Evolutionary conservation across 2,888 invertebrate genomes (phyloP), one percentile per base, ranked within the genome.

Genomic region (Smittia sp.): DNA sequence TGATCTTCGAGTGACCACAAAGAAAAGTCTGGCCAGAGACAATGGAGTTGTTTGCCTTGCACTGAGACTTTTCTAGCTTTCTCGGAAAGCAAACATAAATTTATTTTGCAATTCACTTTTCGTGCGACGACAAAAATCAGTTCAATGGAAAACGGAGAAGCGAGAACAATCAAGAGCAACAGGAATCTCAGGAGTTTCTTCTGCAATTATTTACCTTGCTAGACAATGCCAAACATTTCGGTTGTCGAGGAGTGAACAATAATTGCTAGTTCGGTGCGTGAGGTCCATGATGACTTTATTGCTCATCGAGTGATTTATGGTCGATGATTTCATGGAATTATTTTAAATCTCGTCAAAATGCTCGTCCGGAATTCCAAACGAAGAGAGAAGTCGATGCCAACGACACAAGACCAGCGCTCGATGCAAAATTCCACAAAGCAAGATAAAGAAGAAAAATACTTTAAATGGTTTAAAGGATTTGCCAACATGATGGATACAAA

Each of bases 261-360:
- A 25, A 63, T 63, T 58, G 11, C 11, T 58, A 22, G 58, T 22
- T 58, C 58, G 22, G 18, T 69, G 69, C 69, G 69, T 69, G 69
- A 69, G 69, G 69, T 69, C 69, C 25, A 52, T 67, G 38, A 39
- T 11, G 52, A 63, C 24, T 38, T 67, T 25, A 69, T 69, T 58
- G 58, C 58, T 22, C 18, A 22, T 24, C 18, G n/a, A 52, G 54
- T 69, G 69, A 69, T 69, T 69, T 69, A 69, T 52, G 69, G 25
- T 69, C 20, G 7, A 13, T 27, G 18, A 69, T 69, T 69, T 69
- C 69, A 69, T 27, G 20, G 63, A 63, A 63, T 63, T n/a, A n/a
- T n/a, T n/a, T 63, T 58, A n/a, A 46, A 46, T 38, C 11, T 38
- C 38, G 38, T 52, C 9, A 52, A 52, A 52, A 52, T 52, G 13